Evolutionary conservation across 2,797 vertebrate species (phyloP), one percentile per base, ranked within the genome.

Genomic region (Siniperca scherzeri): DNA sequence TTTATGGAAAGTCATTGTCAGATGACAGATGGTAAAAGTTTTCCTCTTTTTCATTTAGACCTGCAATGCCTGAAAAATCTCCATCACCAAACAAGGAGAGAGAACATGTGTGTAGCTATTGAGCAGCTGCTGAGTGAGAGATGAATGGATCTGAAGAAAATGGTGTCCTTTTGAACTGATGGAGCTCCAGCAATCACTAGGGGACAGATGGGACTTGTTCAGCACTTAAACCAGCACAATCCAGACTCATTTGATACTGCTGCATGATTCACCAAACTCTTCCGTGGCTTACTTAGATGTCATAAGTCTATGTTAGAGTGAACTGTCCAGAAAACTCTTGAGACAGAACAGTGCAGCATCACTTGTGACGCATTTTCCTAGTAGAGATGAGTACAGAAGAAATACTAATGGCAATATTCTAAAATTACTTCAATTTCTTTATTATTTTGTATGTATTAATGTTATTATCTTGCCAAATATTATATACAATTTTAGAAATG

Each of bases 81-180:
- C 40, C 42, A 73, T 55, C 36, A 53, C 4, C 52, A 12, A 25
- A 74, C 42, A 73, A 19, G 70, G 48, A 38, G 3, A 56, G 52
- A 61, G 40, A 46, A 52, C 6, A 38, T 33, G 3, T 17, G 17
- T 70, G 36, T 48, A 14, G 10, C n/a, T 53, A 19, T 46, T 3
- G 17, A 68, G 27, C 0, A 1, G 40, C 73, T 66, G 77, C 38
- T 79, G 64, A 70, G 55, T 10, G 50, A 53, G 40, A 75, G 55
- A 83, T 50, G 56, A 77, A 72, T 74, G 70, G n/a, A 82, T 73
- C 71, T 72, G 57, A 69, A 73, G 46, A 77, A 78, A 74, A 56
- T n/a, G 36, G 68, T 19, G 57, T 44, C 53, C 70, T 80, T 87
- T 82, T 83, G 61, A 88, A 46, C 53, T 60, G 60, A 76, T 67